Conservation (phyloP, 2,797 vertebrate species). For the Gadopsis marmoratus region DNA sequence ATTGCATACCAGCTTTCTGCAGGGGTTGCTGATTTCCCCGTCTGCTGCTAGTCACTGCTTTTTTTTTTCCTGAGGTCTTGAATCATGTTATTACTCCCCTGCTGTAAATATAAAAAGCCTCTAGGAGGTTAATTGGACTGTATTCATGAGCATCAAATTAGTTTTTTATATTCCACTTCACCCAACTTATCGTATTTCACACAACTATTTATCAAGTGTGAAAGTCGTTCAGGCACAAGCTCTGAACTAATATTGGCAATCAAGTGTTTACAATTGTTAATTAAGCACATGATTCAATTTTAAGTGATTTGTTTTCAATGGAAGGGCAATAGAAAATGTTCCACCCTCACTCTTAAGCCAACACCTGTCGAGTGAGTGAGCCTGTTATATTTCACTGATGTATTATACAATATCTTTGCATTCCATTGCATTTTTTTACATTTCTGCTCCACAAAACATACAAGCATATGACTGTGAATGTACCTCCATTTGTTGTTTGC, state of each 20-base stretch:
- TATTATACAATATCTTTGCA: not conserved
- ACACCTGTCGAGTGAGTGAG: conserved; percentile 10
- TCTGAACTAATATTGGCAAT: conserved; percentile 63
- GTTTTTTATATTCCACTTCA: conserved; percentile 63
- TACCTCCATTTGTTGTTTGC: conserved; percentile 9
- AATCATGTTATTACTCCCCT: conserved; percentile 45
- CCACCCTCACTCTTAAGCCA: conserved; percentile 39
- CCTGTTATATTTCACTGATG: not conserved
- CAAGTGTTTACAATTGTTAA: conserved; percentile 72
- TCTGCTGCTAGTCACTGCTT: conserved; percentile 22
- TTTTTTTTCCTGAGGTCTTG: conserved; percentile 24
- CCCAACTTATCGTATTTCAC: conserved; percentile 63
- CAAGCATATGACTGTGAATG: not conserved
- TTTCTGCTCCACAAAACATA: not conserved
- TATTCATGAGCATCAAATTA: conserved; percentile 66
- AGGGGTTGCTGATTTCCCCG: conserved; percentile 8
- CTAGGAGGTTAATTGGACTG: conserved; percentile 71
- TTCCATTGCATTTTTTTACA: too few relatives aligned
- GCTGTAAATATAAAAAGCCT: conserved; percentile 56
- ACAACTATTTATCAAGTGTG: conserved; percentile 65
- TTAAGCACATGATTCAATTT: conserved; percentile 73
- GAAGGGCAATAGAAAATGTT: conserved; percentile 45
- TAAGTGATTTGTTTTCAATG: conserved; percentile 46
- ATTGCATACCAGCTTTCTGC: not conserved
- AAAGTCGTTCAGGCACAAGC: conserved; percentile 62